Evolutionary conservation across 2,113 vertebrate species (phyloP), one percentile per base, ranked within the genome.

Genomic region (Amphilophus citrinellus): DNA sequence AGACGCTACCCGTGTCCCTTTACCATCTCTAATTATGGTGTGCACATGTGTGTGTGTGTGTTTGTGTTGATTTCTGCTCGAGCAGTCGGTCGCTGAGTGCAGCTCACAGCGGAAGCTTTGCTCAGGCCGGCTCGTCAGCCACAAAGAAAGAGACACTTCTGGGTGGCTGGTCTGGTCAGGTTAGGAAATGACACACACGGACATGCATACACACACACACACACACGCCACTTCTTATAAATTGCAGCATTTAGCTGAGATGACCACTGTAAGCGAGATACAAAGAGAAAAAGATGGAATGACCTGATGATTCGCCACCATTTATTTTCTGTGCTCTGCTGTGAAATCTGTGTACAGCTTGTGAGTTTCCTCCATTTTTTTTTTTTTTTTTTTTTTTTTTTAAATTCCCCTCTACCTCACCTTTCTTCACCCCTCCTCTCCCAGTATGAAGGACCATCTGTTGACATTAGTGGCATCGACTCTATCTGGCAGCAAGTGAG

Each of bases 71-170:
- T 90, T 90, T 89, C 88, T 90, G 86, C 91, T 87, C 73, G 81
- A 93, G 32, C 86, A 85, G 87, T 87, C 82, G 63, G 85, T 87
- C 87, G 82, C 77, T 62, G 76, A 89, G 89, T 89, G 85, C 87
- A 84, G 89, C 78, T 87, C 85, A 79, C 88, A 88, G 88, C 77
- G 73, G 91, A 91, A 88, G 90, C 85, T 91, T 90, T 83, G 83
- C 87, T 93, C 91, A 88, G 15, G 61, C 76, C 56, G 47, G 61
- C 86, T 66, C 87, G 88, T 94, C 90, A 93, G 82, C 84, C 61
- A 83, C 88, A 90, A 91, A 92, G 89, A 87, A 82, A 92, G 78
- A 88, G 86, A 90, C 90, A 91, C 89, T 94, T 93, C 89, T 92
- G 89, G 94, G 89, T 93, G 88, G 93, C 87, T 92, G 89, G 56